Conservation (phyloP, 2,113 vertebrate genomes). For the Loxodonta africana region DNA sequence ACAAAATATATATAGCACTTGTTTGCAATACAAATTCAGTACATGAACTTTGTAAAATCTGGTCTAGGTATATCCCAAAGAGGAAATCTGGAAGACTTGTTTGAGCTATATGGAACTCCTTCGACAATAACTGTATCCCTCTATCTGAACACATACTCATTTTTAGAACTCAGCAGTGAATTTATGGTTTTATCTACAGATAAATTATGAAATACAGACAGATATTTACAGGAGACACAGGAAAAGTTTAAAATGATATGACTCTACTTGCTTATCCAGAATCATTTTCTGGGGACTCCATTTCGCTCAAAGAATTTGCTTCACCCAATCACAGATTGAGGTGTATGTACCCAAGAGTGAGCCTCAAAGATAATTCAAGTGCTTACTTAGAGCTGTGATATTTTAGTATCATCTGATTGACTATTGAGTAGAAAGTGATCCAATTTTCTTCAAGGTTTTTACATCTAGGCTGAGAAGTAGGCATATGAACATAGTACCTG, state of each 20-base stretch:
- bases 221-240: neutral
- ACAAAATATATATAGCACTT: neutral
- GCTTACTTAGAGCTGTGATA: neutral
- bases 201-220: conserved; percentile 9
- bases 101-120: neutral
- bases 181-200: conserved; percentile 3
- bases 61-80: neutral
- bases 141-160: neutral
- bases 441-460: conserved; percentile 25
- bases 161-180: neutral
- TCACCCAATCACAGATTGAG: neutral
- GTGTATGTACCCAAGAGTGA: neutral
- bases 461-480: neutral
- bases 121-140: neutral
- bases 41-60: neutral
- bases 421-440: neutral
- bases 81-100: conserved; percentile 22
- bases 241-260: neutral
- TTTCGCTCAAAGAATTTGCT: conserved; percentile 6
- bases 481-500: neutral
- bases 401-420: conserved; percentile 1
- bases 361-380: neutral
- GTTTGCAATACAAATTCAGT: conserved; percentile 30
- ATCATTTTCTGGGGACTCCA: neutral
- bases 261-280: conserved; percentile 31